These are phyloP conservation scores for Rhopilema esculentum DNA, from an alignment of 30 jellyfish, hydroid and myxozoan species.

Conservation along the genomic window DNA sequence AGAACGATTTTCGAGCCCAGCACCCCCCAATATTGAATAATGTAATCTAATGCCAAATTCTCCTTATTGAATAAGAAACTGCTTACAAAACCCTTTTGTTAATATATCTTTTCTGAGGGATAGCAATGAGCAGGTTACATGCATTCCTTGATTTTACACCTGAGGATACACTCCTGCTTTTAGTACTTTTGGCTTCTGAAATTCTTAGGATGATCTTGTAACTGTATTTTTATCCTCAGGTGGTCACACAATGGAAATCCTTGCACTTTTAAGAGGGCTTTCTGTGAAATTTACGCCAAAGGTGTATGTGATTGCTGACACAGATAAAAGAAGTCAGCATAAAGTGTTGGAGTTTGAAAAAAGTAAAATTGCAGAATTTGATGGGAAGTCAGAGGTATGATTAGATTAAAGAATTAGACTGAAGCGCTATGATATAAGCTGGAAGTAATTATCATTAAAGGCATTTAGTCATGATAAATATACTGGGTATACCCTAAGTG, in stretches of 20 bases:
- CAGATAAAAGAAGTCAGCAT: slow-evolving; percentile 73
- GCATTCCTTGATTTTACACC: too few relatives aligned
- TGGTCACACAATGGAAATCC: slow-evolving; percentile 96
- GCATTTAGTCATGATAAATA: too few relatives aligned
- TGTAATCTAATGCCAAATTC: too few relatives aligned
- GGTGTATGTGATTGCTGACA: slow-evolving; percentile 72
- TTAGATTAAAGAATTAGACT: not conserved
- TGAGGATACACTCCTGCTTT: not conserved
- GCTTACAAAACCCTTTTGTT: too few relatives aligned
- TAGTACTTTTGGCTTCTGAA: not conserved
- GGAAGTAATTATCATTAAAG: too few relatives aligned
- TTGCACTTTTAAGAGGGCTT: slow-evolving; percentile 65
- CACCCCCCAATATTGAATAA: too few relatives aligned
- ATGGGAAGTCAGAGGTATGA: slow-evolving; percentile 27
- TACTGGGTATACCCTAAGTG: too few relatives aligned
- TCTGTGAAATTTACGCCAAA: slow-evolving; percentile 66
- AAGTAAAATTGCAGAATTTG: not conserved
- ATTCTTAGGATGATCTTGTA: not conserved
- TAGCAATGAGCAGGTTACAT: too few relatives aligned
- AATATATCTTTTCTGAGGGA: too few relatives aligned
- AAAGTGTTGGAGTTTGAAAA: slow-evolving; percentile 73
- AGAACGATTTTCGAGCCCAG: too few relatives aligned
- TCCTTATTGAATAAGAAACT: too few relatives aligned
- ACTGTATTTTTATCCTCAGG: slow-evolving; percentile 51
- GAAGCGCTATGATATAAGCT: not conserved